These are phyloP conservation scores for Drosophila melanosoma DNA, from an alignment of 2,888 invertebrate genomes.

Conservation along the genomic window DNA sequence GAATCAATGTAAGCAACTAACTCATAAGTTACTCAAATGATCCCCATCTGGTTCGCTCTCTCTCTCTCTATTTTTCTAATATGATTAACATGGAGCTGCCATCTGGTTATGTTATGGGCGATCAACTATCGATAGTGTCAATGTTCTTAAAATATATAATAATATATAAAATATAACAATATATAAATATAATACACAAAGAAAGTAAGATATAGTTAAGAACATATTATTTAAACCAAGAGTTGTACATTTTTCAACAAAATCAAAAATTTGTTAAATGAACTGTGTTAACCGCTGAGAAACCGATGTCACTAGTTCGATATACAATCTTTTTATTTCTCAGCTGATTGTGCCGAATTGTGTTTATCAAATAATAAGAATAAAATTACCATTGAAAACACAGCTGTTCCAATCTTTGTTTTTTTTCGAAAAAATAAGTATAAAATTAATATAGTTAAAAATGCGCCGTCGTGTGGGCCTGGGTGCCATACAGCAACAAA, in stretches of 20 bases:
- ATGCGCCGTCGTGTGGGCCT: constrained; percentile 94
- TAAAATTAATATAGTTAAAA: constrained; percentile 51
- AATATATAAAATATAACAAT: too few species aligned
- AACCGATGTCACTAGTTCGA: constrained; percentile 18
- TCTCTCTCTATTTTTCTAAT: not conserved
- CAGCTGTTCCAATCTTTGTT: not conserved
- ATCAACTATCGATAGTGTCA: not conserved
- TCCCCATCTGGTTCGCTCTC: not conserved
- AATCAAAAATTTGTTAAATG: not conserved
- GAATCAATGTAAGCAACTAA: not conserved
- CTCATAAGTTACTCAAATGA: not conserved
- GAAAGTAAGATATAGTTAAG: not conserved
- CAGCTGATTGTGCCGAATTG: constrained; percentile 31
- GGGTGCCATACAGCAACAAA: constrained; percentile 95
- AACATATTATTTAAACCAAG: not conserved
- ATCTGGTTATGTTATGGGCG: not conserved
- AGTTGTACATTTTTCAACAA: not conserved
- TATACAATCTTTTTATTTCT: not conserved
- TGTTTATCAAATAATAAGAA: constrained; percentile 3
- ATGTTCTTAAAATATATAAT: not conserved
- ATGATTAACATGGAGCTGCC: not conserved
- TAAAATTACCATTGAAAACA: constrained; percentile 41
- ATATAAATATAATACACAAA: too few species aligned
- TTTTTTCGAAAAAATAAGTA: not conserved
- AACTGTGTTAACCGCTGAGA: not conserved